A percentile compares a stretch with the other conserved stretches of the same genome.
These are phyloP conservation scores for Isoperla grammatica DNA, from an alignment of 2,888 invertebrate genomes.

Conservation along the genomic window DNA sequence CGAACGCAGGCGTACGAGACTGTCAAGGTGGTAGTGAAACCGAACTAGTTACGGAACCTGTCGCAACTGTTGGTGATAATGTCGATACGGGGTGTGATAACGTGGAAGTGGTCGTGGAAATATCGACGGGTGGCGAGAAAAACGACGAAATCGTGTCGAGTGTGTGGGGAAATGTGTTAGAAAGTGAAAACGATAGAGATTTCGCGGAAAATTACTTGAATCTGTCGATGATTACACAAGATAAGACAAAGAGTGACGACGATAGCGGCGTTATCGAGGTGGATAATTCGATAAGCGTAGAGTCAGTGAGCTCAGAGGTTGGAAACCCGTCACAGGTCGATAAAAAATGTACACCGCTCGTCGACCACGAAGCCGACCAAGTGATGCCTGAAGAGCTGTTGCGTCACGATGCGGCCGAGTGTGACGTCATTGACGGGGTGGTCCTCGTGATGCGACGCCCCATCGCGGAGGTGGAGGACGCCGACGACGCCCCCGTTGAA, in stretches of 20 bases:
- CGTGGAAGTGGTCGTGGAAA: no score
- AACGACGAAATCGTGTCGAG: not conserved
- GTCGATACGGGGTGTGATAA: no score
- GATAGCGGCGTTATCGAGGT: not conserved
- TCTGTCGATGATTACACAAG: no score
- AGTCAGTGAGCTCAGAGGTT: not conserved
- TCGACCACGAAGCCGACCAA: not conserved
- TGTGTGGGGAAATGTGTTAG: not conserved
- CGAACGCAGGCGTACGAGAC: no score
- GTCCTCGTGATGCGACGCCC: constrained; percentile 7
- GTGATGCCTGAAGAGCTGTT: not conserved
- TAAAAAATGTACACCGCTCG: not conserved
- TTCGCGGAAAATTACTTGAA: no score
- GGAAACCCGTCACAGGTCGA: not conserved
- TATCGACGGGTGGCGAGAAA: not conserved
- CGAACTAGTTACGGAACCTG: no score
- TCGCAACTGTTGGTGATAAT: no score
- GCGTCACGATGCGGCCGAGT: not conserved
- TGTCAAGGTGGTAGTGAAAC: no score
- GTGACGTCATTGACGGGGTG: constrained; percentile 16
- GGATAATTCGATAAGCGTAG: not conserved
- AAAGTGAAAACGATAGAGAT: no score
- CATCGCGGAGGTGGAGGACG: not conserved
- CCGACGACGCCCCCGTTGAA: not conserved
- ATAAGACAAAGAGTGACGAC: no score